Evolutionary conservation across 1,140 invertebrate genomes (phyloP).

Genomic region (Dinoponera quadriceps): DNA sequence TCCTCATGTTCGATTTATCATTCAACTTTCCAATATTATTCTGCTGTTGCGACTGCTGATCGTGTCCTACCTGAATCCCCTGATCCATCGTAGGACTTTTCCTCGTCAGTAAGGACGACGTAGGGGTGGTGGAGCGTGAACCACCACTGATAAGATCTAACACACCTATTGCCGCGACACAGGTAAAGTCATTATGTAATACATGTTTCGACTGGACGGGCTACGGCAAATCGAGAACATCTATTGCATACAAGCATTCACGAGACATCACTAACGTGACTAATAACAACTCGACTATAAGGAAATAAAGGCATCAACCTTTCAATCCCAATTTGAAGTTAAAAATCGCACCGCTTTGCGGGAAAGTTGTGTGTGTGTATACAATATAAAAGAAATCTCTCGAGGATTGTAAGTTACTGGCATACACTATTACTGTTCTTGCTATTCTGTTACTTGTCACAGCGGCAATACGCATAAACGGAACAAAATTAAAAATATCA

Average conservation of each 20-base stretch:
- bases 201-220: not conserved
- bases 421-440: conserved; percentile 77
- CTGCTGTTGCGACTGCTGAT: conserved; percentile 81
- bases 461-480: conserved; percentile 21
- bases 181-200: conserved; percentile 9
- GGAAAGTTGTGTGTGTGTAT: conserved; percentile 28
- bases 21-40: conserved; percentile 80
- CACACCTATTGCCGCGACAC: conserved; percentile 83
- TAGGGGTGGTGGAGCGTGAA: conserved; percentile 92
- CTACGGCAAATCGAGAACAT: conserved; percentile 16
- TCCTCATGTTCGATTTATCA: conserved; percentile 81
- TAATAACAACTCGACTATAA: conserved; percentile 25
- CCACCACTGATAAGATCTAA: conserved; percentile 92
- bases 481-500: conserved; percentile 52
- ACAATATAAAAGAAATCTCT: conserved; percentile 46
- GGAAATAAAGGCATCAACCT: conserved; percentile 22
- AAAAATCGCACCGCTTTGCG: conserved; percentile 42
- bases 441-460: conserved; percentile 74
- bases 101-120: conserved; percentile 87
- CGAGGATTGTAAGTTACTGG: conserved; percentile 46
- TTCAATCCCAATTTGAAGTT: conserved; percentile 43
- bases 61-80: conserved; percentile 89
- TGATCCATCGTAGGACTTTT: conserved; percentile 94
- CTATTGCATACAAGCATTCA: conserved; percentile 2
- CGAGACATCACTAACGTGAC: conserved; percentile 6